phyloP scores from a whole-genome alignment of 1,140 invertebrate genomes.

The Catajapyx aquilonaris region DNA sequence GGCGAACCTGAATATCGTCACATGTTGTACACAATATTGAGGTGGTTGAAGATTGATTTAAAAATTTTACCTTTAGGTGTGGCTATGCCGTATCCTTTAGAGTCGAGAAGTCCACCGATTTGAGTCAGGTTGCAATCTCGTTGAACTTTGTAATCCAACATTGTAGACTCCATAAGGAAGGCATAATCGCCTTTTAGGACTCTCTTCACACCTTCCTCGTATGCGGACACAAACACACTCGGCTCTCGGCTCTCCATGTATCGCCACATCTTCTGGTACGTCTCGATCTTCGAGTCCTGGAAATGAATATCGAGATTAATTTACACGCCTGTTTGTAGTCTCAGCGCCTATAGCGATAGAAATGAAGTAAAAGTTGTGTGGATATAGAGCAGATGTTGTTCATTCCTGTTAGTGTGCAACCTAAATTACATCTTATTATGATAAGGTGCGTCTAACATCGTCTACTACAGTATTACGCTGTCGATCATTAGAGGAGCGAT shows the following conservation, averaged over 20 bases:
- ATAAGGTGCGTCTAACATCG: too few relatives aligned
- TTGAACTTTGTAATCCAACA: constrained; percentile 88
- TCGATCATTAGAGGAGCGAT: too few relatives aligned
- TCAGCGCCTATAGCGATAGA: too few relatives aligned
- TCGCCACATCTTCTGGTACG: constrained; percentile 94
- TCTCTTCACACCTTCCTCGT: constrained; percentile 68
- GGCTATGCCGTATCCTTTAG: constrained; percentile 78
- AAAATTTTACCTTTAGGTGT: constrained; percentile 61
- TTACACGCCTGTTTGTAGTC: background rate
- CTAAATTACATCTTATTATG: too few relatives aligned
- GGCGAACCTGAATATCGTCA: constrained; percentile 47
- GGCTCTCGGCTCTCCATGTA: constrained; percentile 72
- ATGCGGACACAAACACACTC: constrained; percentile 65
- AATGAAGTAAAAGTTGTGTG: too few relatives aligned
- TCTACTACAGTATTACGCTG: too few relatives aligned
- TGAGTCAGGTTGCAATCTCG: constrained; percentile 94
- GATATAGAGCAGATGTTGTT: too few relatives aligned
- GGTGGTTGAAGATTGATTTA: background rate
- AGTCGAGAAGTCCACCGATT: constrained; percentile 84
- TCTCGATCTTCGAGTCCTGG: too few relatives aligned
- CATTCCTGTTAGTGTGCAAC: too few relatives aligned
- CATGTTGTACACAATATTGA: background rate
- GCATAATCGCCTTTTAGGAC: constrained; percentile 84
- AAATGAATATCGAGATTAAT: constrained; percentile 12
- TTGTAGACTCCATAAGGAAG: constrained; percentile 96